A percentile compares a stretch with the other conserved stretches of the same genome.
These are phyloP conservation scores for Cyprinodon diabolis DNA, from an alignment of 2,797 vertebrate genomes.

Conservation along the genomic window DNA sequence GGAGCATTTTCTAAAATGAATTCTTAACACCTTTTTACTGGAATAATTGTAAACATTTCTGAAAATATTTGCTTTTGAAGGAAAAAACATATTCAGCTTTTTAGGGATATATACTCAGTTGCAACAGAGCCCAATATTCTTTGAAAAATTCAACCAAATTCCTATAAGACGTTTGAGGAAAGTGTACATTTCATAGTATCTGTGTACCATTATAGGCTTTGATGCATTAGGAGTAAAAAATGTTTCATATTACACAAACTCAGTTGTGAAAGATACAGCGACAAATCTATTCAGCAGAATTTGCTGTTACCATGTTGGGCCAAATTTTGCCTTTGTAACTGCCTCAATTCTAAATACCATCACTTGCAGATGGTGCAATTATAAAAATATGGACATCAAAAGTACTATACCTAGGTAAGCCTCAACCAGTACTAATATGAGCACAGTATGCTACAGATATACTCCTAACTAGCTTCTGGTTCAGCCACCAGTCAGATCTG, in stretches of 20 bases:
- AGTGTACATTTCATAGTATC: background rate
- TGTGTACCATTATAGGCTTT: background rate
- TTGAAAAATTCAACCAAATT: background rate
- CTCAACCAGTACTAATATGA: background rate
- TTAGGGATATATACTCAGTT: background rate
- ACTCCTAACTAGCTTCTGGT: background rate
- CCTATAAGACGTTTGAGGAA: background rate
- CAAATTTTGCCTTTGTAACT: background rate
- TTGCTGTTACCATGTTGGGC: background rate
- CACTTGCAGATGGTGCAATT: background rate
- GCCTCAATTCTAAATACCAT: background rate
- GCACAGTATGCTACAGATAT: background rate
- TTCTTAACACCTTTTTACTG: background rate
- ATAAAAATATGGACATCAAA: background rate
- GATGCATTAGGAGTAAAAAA: background rate
- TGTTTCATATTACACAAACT: background rate
- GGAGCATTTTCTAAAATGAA: background rate
- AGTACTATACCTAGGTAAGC: background rate
- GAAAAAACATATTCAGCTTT: background rate
- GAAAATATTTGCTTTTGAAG: background rate
- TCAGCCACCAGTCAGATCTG: background rate
- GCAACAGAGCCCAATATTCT: slow-evolving; percentile 1
- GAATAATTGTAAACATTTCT: slow-evolving; percentile 4
- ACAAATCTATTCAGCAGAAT: background rate
- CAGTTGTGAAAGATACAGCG: too few species aligned